Base-by-base conservation (phyloP, 2,113 vertebrate genomes). In the Gymnocephalus cernua region DNA sequence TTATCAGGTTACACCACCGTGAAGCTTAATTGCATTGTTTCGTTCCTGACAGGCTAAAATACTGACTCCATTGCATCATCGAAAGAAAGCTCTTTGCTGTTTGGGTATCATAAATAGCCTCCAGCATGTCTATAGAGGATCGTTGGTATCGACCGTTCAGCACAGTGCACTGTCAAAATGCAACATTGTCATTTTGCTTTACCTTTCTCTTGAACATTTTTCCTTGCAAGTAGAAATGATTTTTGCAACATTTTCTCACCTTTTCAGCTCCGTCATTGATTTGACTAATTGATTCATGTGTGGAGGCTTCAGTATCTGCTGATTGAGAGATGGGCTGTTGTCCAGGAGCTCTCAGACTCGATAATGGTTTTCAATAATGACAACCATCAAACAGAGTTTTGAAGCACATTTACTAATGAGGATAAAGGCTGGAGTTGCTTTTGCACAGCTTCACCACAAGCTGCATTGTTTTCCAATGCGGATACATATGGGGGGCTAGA, bases 21-120 rank as follows among this genome's bases (percentile, higher is more conserved):
- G 57, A 76, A 84, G 69, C 83, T 86, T 92, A 85, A 93, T 92
- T 88, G 82, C 77, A 76, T 83, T 72, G 57, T 89, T 87, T 87
- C 3, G 8, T 77, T 77, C 2, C 58, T 51, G 83, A 58, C 68
- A n/a, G 63, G 63, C 79, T 56, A 21, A 77, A 80, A 75, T 59
- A 45, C 13, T n/a, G 57, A 27, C 66, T 59, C 41, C 6, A 4
- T 8, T 45, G 64, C 61, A 27, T 59, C 69, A 65, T 56, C 61
- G 4, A 68, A 44, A 47, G 12, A 0, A 63, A 67, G 19, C 51
- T 21, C 35, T 19, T 2, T 18, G 16, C 56, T 35, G 29, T 71
- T 74, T 19, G 51, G 38, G 47, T 44, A 7, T 51, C 32, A 72
- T 21, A 59, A 63, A 84, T 44, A 18, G n/a, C 45, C 69, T 8